Percentiles rank a stretch among this genome's conserved stretches.
Evolutionary conservation across 1,140 invertebrate genomes (phyloP).

Genomic region (Drosophila malerkotliana): DNA sequence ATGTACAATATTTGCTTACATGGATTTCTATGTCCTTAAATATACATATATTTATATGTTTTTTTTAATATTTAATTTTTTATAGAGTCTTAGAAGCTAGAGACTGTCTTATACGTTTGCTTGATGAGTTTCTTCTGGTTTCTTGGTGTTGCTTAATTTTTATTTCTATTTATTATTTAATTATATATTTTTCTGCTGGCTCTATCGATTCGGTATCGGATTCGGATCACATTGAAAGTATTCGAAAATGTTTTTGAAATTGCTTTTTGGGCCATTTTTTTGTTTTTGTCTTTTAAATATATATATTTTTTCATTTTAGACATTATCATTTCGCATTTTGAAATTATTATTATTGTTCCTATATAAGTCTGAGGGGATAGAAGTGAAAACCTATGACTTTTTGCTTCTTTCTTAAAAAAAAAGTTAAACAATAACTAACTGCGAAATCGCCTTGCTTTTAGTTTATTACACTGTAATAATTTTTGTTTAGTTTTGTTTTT

Average conservation of each 20-base stretch:
- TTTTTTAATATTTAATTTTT: constrained; percentile 6
- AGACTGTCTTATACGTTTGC: constrained; percentile 61
- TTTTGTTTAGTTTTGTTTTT: constrained; percentile 3
- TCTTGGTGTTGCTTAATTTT: constrained; percentile 24
- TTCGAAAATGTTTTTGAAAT: constrained; percentile 1
- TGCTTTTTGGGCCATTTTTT: background rate
- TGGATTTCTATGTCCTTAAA: constrained; percentile 31
- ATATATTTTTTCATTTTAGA: background rate
- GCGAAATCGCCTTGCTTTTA: constrained; percentile 5
- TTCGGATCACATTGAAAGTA: constrained; percentile 3
- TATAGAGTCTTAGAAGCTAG: constrained; percentile 53
- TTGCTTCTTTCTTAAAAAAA: background rate
- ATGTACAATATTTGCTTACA: constrained; percentile 44
- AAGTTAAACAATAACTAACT: background rate
- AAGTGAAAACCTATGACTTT: constrained; percentile 66
- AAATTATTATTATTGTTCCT: constrained; percentile 62
- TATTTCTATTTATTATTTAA: constrained; percentile 4
- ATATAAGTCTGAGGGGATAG: constrained; percentile 62
- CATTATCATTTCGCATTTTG: constrained; percentile 1
- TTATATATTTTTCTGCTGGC: constrained; percentile 20
- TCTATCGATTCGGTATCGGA: constrained; percentile 20
- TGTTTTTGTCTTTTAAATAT: background rate
- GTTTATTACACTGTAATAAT: constrained; percentile 72
- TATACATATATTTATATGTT: constrained; percentile 19
- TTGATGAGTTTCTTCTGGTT: constrained; percentile 52